phyloP scores from a whole-genome alignment of 2,113 vertebrate species.

The Rhinoptilus africanus region DNA sequence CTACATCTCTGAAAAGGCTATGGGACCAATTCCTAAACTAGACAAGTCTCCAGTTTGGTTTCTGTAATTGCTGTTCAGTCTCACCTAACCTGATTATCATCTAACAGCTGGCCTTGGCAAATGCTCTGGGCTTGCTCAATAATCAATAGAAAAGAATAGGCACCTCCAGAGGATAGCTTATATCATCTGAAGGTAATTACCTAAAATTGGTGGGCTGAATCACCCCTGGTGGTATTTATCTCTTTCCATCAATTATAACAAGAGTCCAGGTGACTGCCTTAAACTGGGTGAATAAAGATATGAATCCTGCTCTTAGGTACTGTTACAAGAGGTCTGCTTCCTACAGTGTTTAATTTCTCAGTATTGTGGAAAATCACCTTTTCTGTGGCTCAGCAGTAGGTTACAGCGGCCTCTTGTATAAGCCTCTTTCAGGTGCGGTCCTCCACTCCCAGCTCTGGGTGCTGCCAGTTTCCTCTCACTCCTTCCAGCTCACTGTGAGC shows the following conservation, averaged over 20 bases:
- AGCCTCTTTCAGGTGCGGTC: background rate
- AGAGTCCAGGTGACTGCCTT: background rate
- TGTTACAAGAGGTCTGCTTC: background rate
- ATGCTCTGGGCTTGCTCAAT: background rate
- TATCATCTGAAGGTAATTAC: background rate
- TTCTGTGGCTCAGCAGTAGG: background rate
- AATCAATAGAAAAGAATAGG: background rate
- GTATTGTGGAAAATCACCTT: background rate
- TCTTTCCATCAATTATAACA: background rate
- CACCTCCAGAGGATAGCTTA: background rate
- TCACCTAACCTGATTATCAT: background rate
- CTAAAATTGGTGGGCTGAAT: background rate
- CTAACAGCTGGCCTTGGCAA: background rate
- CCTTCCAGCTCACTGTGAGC: background rate
- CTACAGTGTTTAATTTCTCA: background rate
- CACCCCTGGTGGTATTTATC: background rate
- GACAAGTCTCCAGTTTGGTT: background rate
- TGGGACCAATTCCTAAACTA: background rate
- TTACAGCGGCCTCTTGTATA: background rate
- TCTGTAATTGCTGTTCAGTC: background rate
- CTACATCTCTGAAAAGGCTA: background rate
- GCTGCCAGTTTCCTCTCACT: background rate
- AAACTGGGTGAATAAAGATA: background rate
- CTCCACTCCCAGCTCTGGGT: background rate
- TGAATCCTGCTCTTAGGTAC: background rate